phyloP scores from a whole-genome alignment of 2,888 invertebrate genomes.

The Agrotis exclamationis region DNA sequence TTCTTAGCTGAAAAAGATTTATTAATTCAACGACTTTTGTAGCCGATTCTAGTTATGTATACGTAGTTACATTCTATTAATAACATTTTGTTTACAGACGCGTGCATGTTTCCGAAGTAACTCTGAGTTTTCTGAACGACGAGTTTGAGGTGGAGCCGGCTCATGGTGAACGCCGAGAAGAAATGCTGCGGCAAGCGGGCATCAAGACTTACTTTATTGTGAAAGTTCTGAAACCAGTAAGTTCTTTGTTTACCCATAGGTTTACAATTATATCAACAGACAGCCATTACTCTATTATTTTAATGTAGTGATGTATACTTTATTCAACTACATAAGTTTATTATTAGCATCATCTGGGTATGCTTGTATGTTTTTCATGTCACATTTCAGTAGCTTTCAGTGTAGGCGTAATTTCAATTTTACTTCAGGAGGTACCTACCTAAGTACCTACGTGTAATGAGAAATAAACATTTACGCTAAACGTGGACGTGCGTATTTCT shows the following conservation, averaged over 20 bases:
- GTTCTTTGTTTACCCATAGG: slow-evolving; percentile 67
- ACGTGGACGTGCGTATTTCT: slow-evolving; percentile 51
- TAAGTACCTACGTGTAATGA: slow-evolving; percentile 30
- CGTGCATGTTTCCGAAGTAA: slow-evolving; percentile 98
- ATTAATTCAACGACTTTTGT: slow-evolving; percentile 57
- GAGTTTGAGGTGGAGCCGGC: slow-evolving; percentile 98
- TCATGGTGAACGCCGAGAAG: slow-evolving; percentile 97
- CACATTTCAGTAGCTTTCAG: slow-evolving; percentile 33
- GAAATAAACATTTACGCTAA: slow-evolving; percentile 55
- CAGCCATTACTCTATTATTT: not conserved
- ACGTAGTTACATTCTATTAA: slow-evolving; percentile 64
- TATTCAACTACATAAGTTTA: slow-evolving; percentile 9
- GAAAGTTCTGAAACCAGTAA: slow-evolving; percentile 95
- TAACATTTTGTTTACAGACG: slow-evolving; percentile 91
- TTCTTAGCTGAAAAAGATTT: slow-evolving; percentile 47
- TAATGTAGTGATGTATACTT: slow-evolving; percentile 4
- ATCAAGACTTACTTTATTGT: slow-evolving; percentile 98
- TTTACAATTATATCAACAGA: not conserved
- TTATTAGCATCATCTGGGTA: not conserved
- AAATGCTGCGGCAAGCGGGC: slow-evolving; percentile 96
- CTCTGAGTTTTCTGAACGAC: slow-evolving; percentile 95
- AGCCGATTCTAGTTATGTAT: slow-evolving; percentile 58
- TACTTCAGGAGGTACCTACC: slow-evolving; percentile 17
- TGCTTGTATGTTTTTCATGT: slow-evolving; percentile 25
- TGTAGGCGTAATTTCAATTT: slow-evolving; percentile 36